Evolutionary conservation across 2,888 invertebrate species (phyloP), one percentile per base, ranked within the genome.

Genomic region (Sarcophaga caerulescens): DNA sequence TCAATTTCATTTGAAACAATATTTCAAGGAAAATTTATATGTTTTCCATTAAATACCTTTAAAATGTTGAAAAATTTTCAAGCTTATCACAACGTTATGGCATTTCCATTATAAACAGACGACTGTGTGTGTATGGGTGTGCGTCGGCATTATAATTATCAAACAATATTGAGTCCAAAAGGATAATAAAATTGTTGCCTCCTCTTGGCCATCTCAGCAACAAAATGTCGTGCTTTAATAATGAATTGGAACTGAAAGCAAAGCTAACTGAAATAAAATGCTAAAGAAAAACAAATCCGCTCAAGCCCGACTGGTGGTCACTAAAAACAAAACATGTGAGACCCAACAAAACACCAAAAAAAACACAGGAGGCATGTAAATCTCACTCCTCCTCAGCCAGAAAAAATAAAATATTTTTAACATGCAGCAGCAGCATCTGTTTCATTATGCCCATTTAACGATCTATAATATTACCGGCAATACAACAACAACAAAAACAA

Each of bases 111-210:
- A 14, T 52, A 52, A 52, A 52, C 4, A 17, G 4, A 52, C 17
- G 0, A 17, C 17, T 17, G 4, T 14, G 12, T 52, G 12, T 52
- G 0, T 52, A 1, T 52, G 12, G 0, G 1, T 52, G 17, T 17
- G 17, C 5, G 5, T 52, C 17, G 4, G 14, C 12, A 14, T 52
- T 52, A 25, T 65, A 76, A 76, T 81, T 81, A 70, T 44, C 57
- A 6, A 62, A 69, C 63, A 75, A 63, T 70, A 44, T 69, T 76
- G 25, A 70, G 59, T 65, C 17, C 70, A 19, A 70, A 70, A 70
- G 59, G 57, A 76, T 81, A 76, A 81, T 70, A 76, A 81, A 76
- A 76, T 65, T 44, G 44, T 70, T 63, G 63, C 4, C 35, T 69
- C 19, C 81, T 44, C 68, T 45, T 35, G 35, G 1, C 47, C 47